Percentiles rank a stretch among this genome's conserved stretches.
Evolutionary conservation across 2,797 vertebrate genomes (phyloP).

Genomic region (Mormyrops attenuatus): DNA sequence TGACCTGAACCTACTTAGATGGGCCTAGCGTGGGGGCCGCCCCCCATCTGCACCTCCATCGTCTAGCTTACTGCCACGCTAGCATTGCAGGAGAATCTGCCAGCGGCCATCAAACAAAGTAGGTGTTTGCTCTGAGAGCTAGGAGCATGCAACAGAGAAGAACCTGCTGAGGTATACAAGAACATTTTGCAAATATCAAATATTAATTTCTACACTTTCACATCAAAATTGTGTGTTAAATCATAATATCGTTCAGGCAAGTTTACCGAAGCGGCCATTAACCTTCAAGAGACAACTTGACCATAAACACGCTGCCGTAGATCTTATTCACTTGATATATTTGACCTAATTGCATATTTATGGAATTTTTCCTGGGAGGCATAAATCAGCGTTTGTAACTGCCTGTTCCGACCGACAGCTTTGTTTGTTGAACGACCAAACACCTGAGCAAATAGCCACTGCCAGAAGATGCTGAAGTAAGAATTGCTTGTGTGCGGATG

Average conservation of each 20-base stretch:
- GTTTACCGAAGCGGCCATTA: background rate
- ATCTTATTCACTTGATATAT: background rate
- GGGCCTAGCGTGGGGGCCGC: background rate
- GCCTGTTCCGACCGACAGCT: background rate
- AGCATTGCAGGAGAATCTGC: background rate
- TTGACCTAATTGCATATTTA: constrained; percentile 4
- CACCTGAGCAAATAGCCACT: constrained; percentile 46
- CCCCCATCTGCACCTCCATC: background rate
- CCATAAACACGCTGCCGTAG: background rate
- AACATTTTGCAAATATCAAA: background rate
- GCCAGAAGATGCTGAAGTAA: constrained; percentile 50
- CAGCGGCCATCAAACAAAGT: background rate
- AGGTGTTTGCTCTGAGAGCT: background rate
- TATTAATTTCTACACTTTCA: background rate
- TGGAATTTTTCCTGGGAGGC: background rate
- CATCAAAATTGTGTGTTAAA: background rate
- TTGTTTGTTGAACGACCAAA: constrained; percentile 15
- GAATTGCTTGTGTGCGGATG: constrained; percentile 46
- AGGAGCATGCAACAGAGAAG: background rate
- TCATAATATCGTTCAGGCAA: background rate
- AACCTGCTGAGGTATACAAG: background rate
- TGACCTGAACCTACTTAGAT: background rate
- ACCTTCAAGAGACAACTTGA: background rate
- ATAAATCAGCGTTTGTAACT: background rate
- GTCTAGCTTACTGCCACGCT: background rate